Evolutionary conservation across 1,140 invertebrate genomes (phyloP), one percentile per base, ranked within the genome.

Genomic region (Scaptomyza pallida): DNA sequence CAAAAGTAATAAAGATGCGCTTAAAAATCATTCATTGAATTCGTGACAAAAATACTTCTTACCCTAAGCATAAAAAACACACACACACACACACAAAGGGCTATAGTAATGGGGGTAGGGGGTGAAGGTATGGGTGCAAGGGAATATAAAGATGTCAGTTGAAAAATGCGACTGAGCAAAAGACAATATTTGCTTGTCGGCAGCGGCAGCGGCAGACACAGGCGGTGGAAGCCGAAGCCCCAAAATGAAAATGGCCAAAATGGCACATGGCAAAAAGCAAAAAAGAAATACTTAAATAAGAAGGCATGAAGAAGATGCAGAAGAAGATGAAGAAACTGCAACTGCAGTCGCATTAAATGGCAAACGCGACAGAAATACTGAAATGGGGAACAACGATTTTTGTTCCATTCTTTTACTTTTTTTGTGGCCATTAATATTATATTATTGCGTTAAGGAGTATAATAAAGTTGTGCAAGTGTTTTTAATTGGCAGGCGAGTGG

Each of bases 11-110:
- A 90, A 90, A 89, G 78, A 72, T 44, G 65, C 76, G 81, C 86
- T 88, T 89, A 82, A 89, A 88, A 88, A 72, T 90, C 81, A 70
- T 82, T 89, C 78, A 89, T 89, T 88, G 88, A 90, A 80, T 74
- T 83, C 75, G 86, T 80, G 86, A 88, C 78, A 90, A 75, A 90
- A 90, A 79, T 90, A 83, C 65, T 54, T 44, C 37, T 30, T 21
- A 13, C 44, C 30, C 15, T 10, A 33, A 37, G 40, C 23, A 35
- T 33, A 51, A 1, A 41, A 5, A 13, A 50, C 2, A 41, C 8
- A 13, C 26, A 37, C 17, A 35, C 26, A 26, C 26, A 35, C 37
- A 54, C 26, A 33, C 21, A 44, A 40, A 65, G 33, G 54, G 43
- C n/a, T 48, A 33, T 48, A 61, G 50, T 30, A 63, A 64, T 48